Base-by-base conservation (phyloP, 92 coral and sea anemone species). In the Palythoa grandiflora region DNA sequence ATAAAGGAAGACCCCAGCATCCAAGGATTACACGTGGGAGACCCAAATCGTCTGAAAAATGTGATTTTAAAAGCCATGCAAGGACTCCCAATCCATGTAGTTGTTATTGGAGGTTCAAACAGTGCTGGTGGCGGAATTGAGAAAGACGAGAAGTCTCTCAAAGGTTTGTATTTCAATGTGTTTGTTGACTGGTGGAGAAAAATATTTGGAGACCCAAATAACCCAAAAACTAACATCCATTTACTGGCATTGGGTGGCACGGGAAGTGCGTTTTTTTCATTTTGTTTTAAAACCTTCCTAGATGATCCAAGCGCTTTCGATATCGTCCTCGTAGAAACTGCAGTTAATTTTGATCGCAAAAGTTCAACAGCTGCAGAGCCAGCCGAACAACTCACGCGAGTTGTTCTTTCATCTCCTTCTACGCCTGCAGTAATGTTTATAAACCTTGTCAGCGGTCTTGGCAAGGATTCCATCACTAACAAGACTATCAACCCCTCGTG, bases 41-140 rank as follows among this genome's bases (percentile, higher is more conserved):
- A 77, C 17, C 68, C 87, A 39, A 44, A 66, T 47, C 55, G 89
- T 40, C 78, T 89, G 20, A 66, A 77, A 89, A 95, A 78, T 19
- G 89, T 92, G 38, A 87, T 92, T 48, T n/a, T 44, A 15, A 94
- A 92, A 88, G 96, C 92, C 1, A 36, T 90, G 3, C 71, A 54
- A 14, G 97, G 97, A 12, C 74, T 88, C 66, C 39, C 79, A 17
- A 80, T 96, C 16, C 87, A 91, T 15, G n/a, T 93, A 3, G 87
- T 91, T 73, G 92, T 94, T 38, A 86, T 94, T 3, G 97, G 97
- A 16, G 97, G 98, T 6, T 96, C 98, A 8, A 96, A 96, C 71
- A 91, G 94, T 20, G 98, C 98, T 11, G 98, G 96, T 11, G 98
- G 96, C n/a, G 95, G 94, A 8, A 53, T 96, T 14, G 89, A 90